Base-by-base conservation (phyloP, 2,888 invertebrate species). In the Orgyia antiqua region DNA sequence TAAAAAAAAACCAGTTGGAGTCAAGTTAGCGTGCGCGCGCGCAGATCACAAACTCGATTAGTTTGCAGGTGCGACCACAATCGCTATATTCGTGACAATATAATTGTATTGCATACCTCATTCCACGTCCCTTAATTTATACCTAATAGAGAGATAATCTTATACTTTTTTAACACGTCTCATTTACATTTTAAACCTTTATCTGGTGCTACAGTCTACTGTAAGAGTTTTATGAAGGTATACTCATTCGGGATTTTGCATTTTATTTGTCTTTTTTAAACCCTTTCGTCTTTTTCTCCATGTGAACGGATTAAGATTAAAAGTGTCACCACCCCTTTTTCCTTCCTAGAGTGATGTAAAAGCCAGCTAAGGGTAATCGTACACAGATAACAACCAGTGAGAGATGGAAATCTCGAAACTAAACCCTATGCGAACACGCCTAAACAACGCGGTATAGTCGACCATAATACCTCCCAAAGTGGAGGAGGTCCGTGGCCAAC, bases 71-170 rank as follows among this genome's bases (percentile, higher is more conserved):
- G 57, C 58, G 53, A 47, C 44, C 51, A 46, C 54, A 53, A 50
- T 52, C 51, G 45, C 31, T 36, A 46, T 67, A 67, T 73, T 82
- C 82, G 80, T 83, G 83, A 84, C 83, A 82, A 78, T 80, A 82
- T 84, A 84, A 84, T 84, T 84, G 80, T 79, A 68, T 69, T 65
- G 75, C 76, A 75, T 73, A 68, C 74, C 72, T 73, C 76, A 77
- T 73, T 74, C 72, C 65, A 38, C 56, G 59, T 61, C 61, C 75
- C 74, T 80, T 79, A 78, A 83, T 82, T 83, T 82, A 83, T 79
- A 80, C 82, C 77, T 83, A 83, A 82, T 83, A 77, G 78, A 65
- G 64, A 80, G 80, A 83, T 83, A 72, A 83, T 82, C 80, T 74
- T 62, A 66, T 66, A 71, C 72, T 78, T 79, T 78, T 63, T 55